A percentile compares a stretch with the other conserved stretches of the same genome.
phyloP scores from a whole-genome alignment of 2,888 invertebrate species.

The Rutpela maculata region DNA sequence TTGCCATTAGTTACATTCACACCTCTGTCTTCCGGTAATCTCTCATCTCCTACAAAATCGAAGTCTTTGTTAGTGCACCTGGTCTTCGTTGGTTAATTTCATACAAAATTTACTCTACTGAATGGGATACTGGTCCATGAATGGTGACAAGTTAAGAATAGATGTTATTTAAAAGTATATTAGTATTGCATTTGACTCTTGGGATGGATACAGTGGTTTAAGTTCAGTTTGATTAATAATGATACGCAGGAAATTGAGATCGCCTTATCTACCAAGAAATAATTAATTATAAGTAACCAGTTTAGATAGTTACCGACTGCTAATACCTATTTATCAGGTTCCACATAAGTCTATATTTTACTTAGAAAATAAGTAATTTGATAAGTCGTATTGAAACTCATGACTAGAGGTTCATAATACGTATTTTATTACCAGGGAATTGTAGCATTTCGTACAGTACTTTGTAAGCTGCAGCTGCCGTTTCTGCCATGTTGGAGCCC shows the following conservation, averaged over 20 bases:
- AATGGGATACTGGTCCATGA: slow-evolving; percentile 52
- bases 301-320: background rate
- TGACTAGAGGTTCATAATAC: too few relatives aligned
- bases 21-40: slow-evolving; percentile 44
- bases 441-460: too few relatives aligned
- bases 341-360: too few relatives aligned
- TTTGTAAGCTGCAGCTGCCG: too few relatives aligned
- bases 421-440: too few relatives aligned
- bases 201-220: background rate
- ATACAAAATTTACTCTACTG: slow-evolving; percentile 56
- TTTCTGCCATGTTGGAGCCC: too few relatives aligned
- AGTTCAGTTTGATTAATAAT: background rate
- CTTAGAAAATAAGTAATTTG: too few relatives aligned
- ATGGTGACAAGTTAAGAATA: slow-evolving; percentile 35
- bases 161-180: slow-evolving; percentile 7
- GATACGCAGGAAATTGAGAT: background rate
- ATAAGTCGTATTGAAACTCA: too few relatives aligned
- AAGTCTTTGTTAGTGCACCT: slow-evolving; percentile 57
- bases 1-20: slow-evolving; percentile 5
- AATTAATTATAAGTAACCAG: background rate
- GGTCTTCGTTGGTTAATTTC: slow-evolving; percentile 57
- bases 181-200: background rate
- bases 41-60: slow-evolving; percentile 42
- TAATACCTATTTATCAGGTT: too few relatives aligned
- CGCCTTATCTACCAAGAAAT: background rate